phyloP scores from a whole-genome alignment of 2,113 vertebrate species.

The Puma concolor region DNA sequence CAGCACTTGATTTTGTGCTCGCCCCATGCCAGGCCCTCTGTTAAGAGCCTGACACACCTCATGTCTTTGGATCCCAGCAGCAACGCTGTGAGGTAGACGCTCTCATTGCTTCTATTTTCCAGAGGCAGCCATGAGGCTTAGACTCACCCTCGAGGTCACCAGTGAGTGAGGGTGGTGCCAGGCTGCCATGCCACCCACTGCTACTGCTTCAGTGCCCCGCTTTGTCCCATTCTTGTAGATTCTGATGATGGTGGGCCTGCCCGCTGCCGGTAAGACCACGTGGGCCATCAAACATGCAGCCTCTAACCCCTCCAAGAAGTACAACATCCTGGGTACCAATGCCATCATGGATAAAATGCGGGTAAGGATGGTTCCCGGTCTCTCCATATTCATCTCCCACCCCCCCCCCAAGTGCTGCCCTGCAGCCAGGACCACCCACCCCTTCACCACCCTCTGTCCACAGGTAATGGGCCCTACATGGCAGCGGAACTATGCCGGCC shows the following conservation, averaged over 20 bases:
- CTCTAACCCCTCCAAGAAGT: constrained; percentile 92
- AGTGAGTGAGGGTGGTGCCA: neutral
- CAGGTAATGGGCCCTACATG: constrained; percentile 96
- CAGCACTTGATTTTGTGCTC: neutral
- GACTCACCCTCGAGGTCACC: neutral
- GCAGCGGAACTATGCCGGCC: constrained; percentile 93
- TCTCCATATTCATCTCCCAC: neutral
- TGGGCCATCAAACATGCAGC: constrained; percentile 93
- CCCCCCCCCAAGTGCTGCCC: neutral
- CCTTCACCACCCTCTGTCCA: neutral
- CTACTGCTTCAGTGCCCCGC: neutral
- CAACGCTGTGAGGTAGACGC: neutral
- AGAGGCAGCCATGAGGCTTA: neutral
- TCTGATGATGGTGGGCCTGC: constrained; percentile 96
- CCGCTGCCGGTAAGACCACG: constrained; percentile 93
- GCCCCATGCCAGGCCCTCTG: neutral
- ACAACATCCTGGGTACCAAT: constrained; percentile 95
- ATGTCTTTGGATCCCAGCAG: neutral
- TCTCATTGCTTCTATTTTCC: constrained; percentile 18
- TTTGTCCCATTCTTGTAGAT: constrained; percentile 84
- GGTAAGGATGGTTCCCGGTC: constrained; percentile 80
- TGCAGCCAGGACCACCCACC: neutral
- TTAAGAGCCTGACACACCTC: neutral
- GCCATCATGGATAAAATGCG: constrained; percentile 98
- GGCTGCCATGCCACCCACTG: neutral